Evolutionary conservation across 2,888 invertebrate species (phyloP).

Genomic region (Isoperla grammatica): DNA sequence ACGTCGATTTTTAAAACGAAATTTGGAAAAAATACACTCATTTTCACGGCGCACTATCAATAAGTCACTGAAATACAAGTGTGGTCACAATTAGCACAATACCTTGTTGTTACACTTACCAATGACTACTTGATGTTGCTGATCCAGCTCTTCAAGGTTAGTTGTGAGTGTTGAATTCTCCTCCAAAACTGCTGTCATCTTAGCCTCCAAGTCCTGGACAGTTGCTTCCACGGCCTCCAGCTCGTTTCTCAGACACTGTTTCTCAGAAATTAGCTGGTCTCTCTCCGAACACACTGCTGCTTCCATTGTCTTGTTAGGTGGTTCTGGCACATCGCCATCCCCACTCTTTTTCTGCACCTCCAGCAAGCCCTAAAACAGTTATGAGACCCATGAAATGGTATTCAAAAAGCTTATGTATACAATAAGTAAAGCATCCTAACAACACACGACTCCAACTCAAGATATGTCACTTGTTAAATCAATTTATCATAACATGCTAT

Average conservation of each 20-base stretch:
- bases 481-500: no score
- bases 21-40: no score
- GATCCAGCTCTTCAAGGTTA: constrained; percentile 66
- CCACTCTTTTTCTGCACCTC: constrained; percentile 1
- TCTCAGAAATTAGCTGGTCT: not conserved
- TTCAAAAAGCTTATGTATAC: not conserved
- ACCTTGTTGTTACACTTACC: constrained; percentile 42
- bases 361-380: not conserved
- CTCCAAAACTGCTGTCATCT: constrained; percentile 36
- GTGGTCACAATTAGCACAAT: no score
- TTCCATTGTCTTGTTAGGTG: no score
- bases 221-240: constrained; percentile 23
- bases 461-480: no score
- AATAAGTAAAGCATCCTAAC: not conserved
- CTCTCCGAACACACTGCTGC: not conserved
- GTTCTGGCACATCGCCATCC: not conserved
- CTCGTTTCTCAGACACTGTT: constrained; percentile 14
- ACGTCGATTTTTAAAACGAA: no score
- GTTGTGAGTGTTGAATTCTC: constrained; percentile 53
- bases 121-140: constrained; percentile 65
- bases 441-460: no score
- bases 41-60: no score
- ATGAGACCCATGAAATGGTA: not conserved
- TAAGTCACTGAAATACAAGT: no score
- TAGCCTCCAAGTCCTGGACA: constrained; percentile 25